These are phyloP conservation scores for Acleris holmiana DNA, from an alignment of 2,888 invertebrate species.

Conservation along the genomic window DNA sequence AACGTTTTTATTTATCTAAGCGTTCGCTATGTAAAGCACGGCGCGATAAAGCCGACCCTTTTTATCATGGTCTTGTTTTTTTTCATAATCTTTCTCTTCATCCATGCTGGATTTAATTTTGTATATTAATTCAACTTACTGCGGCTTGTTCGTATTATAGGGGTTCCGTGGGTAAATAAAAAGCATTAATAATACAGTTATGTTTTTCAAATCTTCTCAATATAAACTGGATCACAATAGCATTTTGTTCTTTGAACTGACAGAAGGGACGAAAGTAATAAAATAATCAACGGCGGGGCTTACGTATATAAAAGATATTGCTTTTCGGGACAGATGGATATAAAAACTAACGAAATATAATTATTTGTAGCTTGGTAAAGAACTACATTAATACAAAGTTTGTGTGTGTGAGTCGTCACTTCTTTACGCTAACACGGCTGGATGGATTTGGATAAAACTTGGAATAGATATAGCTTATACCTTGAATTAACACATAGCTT, in stretches of 20 bases:
- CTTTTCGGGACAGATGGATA: too few species aligned
- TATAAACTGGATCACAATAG: background rate
- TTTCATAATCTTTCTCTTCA: conserved; percentile 28
- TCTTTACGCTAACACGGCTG: too few species aligned
- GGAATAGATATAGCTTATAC: too few species aligned
- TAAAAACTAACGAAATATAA: too few species aligned
- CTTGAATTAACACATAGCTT: too few species aligned
- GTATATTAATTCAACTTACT: conserved; percentile 27
- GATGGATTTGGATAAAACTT: too few species aligned
- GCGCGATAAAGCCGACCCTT: conserved; percentile 29
- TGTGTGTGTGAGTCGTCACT: too few species aligned
- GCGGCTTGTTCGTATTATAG: background rate
- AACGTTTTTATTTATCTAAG: conserved; percentile 23
- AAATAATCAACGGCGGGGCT: background rate
- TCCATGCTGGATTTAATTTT: conserved; percentile 24
- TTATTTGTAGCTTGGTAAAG: too few species aligned
- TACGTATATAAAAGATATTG: background rate
- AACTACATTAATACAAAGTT: too few species aligned
- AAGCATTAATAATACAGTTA: background rate
- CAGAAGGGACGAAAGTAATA: too few species aligned
- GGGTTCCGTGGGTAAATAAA: conserved; percentile 3
- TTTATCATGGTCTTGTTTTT: conserved; percentile 23
- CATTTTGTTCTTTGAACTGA: background rate
- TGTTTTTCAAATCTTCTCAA: background rate
- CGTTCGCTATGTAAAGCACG: conserved; percentile 27